A percentile compares a stretch with the other conserved stretches of the same genome.
Conservation (phyloP, 2,888 invertebrate genomes). For the Cabera pusaria region DNA sequence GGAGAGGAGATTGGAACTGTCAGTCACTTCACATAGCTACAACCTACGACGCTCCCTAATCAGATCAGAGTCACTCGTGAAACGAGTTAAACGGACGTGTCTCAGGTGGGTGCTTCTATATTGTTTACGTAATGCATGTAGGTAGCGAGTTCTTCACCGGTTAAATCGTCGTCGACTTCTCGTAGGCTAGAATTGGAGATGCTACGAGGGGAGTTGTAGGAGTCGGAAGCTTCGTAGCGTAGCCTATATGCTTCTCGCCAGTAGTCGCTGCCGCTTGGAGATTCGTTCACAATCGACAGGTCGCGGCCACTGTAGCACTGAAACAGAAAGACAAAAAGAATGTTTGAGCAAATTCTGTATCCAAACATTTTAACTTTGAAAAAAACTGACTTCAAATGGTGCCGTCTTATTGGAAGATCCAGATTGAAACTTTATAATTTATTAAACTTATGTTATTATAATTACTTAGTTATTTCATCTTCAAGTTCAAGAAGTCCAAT, state of each 20-base stretch:
- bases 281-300: constrained; percentile 62
- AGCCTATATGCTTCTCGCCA: constrained; percentile 62
- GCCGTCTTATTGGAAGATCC: too few species aligned
- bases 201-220: constrained; percentile 77
- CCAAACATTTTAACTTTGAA: too few species aligned
- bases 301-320: constrained; percentile 66
- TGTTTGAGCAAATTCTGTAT: too few species aligned
- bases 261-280: constrained; percentile 61
- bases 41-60: not conserved
- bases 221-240: constrained; percentile 61
- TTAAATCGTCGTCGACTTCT: constrained; percentile 87
- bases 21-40: constrained; percentile 7
- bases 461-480: too few species aligned
- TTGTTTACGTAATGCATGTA: constrained; percentile 87
- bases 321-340: constrained; percentile 33
- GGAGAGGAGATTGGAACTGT: constrained; percentile 26
- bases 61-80: not conserved
- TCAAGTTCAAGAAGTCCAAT: too few species aligned
- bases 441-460: too few species aligned
- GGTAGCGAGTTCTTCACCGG: constrained; percentile 86
- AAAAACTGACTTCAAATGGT: too few species aligned
- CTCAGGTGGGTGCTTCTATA: constrained; percentile 71
- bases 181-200: constrained; percentile 91
- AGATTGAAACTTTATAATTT: too few species aligned
- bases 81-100: constrained; percentile 53